phyloP scores from a whole-genome alignment of 2,113 vertebrate genomes.

The Saimiri boliviensis region DNA sequence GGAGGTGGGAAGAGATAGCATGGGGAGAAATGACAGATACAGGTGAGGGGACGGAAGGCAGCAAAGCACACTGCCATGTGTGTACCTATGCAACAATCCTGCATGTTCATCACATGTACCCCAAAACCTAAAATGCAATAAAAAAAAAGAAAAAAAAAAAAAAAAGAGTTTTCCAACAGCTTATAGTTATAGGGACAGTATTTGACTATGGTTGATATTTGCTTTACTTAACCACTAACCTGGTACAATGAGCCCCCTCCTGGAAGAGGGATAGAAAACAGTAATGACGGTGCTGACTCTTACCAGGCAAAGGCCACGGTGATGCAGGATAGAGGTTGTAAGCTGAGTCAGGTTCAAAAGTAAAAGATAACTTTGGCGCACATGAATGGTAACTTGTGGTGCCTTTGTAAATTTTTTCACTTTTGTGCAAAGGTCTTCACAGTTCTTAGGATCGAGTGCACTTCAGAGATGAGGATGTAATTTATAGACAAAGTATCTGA shows the following conservation, averaged over 20 bases:
- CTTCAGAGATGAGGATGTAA: background rate
- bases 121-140: too few relatives aligned
- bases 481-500: background rate
- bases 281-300: too few relatives aligned
- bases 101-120: too few relatives aligned
- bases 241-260: background rate
- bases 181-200: background rate
- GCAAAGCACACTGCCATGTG: too few relatives aligned
- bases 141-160: too few relatives aligned
- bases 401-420: background rate
- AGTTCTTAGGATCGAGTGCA: background rate
- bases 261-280: background rate
- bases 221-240: background rate
- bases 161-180: background rate
- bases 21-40: too few relatives aligned
- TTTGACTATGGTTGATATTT: background rate
- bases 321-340: background rate
- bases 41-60: too few relatives aligned
- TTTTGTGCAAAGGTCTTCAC: background rate
- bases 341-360: background rate
- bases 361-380: background rate
- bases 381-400: background rate
- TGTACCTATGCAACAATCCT: too few relatives aligned
- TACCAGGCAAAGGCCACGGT: background rate
- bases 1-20: too few relatives aligned